Conservation (phyloP, 2,113 vertebrate species). For the Onychostoma macrolepis region DNA sequence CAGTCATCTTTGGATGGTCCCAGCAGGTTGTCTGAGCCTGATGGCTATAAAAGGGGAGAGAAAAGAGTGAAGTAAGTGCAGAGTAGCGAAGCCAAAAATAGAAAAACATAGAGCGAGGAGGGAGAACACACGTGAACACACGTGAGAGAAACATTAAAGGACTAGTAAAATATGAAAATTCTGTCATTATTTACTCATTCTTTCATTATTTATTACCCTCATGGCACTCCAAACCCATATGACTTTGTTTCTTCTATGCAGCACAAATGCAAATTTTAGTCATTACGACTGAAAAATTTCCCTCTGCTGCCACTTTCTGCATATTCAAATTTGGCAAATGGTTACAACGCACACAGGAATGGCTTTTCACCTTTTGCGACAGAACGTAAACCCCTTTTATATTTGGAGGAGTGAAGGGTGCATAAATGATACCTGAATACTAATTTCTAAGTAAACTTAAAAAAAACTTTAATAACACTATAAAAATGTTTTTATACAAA, state of each 20-base stretch:
- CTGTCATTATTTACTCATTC: conserved; percentile 1
- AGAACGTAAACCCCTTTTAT: not conserved
- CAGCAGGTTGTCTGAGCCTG: conserved; percentile 98
- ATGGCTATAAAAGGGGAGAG: conserved; percentile 77
- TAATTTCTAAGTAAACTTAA: not conserved
- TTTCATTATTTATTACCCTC: conserved; percentile 31
- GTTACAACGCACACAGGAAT: not conserved
- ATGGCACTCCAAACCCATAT: not conserved
- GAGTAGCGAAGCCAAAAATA: conserved; percentile 27
- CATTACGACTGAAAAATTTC: not conserved
- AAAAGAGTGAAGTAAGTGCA: not conserved
- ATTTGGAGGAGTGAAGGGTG: not conserved
- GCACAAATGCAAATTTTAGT: conserved; percentile 12
- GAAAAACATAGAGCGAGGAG: not conserved
- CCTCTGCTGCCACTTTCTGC: not conserved
- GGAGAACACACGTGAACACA: not conserved
- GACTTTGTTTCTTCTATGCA: not conserved
- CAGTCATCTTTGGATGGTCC: conserved; percentile 99
- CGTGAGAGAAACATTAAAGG: not conserved
- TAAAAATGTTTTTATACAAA: not conserved
- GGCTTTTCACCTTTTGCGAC: not conserved
- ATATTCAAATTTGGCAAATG: not conserved
- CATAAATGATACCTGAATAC: not conserved
- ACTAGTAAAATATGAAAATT: not conserved
- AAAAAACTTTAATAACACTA: not conserved